Evolutionary conservation across 1,140 invertebrate genomes (phyloP), one percentile per base, ranked within the genome.

Genomic region (Choristoneura fumiferana): DNA sequence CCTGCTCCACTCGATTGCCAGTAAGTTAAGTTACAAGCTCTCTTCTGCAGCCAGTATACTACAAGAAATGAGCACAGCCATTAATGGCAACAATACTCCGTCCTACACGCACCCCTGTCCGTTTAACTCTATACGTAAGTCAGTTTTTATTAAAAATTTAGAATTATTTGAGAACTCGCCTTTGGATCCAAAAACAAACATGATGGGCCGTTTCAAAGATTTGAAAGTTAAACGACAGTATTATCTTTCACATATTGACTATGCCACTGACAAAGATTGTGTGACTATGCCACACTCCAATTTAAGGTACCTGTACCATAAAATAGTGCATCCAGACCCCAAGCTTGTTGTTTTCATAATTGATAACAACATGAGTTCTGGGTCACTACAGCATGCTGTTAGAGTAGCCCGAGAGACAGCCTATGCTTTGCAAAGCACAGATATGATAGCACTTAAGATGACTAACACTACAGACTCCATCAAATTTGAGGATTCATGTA

Each of bases 51-150:
- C 62, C 29, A 87, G 77, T 54, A 87, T 87, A 49, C 71, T 89
- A 8, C 34, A 65, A 39, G 82, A 87, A 38, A 84, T 89, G 82
- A 81, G 76, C 37, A 84, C 74, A 63, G 69, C 71, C n/a, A 74
- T 79, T 17, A 76, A 64, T 40, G 65, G 73, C 39, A 81, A 69
- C 33, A 75, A 67, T 37, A 83, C 79, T 73, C 78, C 79, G 63
- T 89, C 88, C 66, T 90, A 81, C 57, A 89, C 84, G 4, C 83
- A 85, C 65, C 89, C 88, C n/a, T 90, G 88, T 52, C 88, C 87
- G 15, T 84, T 88, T 55, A 88, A 84, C 57, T 88, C 88, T 59
- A 87, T 89, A 36, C 76, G 84, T 60, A 89, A 87, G 70, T 78
- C 84, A 54, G 78, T 85, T 22, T 82, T 87, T 61, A 79, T 87